Evolutionary conservation across 2,888 invertebrate species (phyloP), one percentile per base, ranked within the genome.

Genomic region (Euzetes globulus): DNA sequence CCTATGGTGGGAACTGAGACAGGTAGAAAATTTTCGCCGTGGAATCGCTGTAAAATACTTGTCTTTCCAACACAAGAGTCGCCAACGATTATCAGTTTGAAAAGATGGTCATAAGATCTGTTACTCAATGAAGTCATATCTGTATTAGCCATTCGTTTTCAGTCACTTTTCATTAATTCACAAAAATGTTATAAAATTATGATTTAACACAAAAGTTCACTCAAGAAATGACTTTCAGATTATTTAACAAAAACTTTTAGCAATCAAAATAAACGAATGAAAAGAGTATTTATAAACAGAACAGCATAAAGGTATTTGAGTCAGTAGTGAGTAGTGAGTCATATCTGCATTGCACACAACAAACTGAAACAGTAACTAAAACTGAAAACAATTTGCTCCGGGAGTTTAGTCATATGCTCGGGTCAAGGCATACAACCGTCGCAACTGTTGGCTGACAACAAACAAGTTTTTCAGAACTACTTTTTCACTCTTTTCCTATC

Each of bases 31-130:
- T 1, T 68, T 41, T 68, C 68, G 19, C 68, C 68, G 13, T 68
- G 68, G 37, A 68, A 68, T 68, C 68, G 68, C 45, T 68, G 68
- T 6, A 68, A 22, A 41, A 68, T 68, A 68, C 68, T 68, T 22
- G 68, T 68, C 22, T 68, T 68, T 29, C 68, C 68, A 37, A 68
- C 68, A 45, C 68, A 68, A 5, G 68, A 68, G 68, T 68, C 68
- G 68, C 68, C 68, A 68, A 68, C 41, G 13, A 68, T 68, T 19
- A 68, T 68, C 6, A 68, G 45, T 68, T 68, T 68, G 68, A 68
- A 68, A 9, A 68, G 41, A 68, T 68, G 45, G 25, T 68, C 68
- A 41, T 68, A 68, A 22, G 68, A 41, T 33, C 68, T n/a, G 41
- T 17, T 33, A 19, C 27, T 60, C 29, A 60, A 7, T 29, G 60